Evolutionary conservation across 2,797 vertebrate genomes (phyloP).

Genomic region (Hylomyscus alleni): DNA sequence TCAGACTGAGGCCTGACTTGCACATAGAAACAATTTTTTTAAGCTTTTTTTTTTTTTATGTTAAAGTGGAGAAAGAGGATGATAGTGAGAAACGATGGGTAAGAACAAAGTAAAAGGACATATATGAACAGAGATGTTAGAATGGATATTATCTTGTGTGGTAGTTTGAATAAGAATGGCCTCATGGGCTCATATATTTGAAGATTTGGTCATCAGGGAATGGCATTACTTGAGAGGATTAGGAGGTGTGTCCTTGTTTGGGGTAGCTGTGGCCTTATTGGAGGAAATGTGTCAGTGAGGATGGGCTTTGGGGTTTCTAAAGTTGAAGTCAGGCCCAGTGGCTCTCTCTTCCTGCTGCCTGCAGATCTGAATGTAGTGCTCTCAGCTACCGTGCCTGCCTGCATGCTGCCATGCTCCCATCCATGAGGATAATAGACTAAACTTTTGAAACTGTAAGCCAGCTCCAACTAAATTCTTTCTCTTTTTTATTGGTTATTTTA

Average conservation of each 20-base stretch:
- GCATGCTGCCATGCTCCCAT: not conserved
- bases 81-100: not conserved
- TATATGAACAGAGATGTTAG: not conserved
- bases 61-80: not conserved
- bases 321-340: not conserved
- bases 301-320: not conserved
- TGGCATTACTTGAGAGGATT: not conserved
- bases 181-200: not conserved
- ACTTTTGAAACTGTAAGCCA: not conserved
- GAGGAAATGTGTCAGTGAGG: not conserved
- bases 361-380: not conserved
- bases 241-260: not conserved
- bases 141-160: not conserved
- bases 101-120: not conserved
- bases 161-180: not conserved
- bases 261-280: not conserved
- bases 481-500: too few relatives aligned
- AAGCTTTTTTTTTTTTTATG: not conserved
- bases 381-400: not conserved
- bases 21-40: not conserved
- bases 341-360: not conserved
- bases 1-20: not conserved
- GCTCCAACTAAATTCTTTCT: too few relatives aligned
- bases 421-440: not conserved
- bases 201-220: not conserved